These are phyloP conservation scores for Melieria picta DNA, from an alignment of 2,888 invertebrate genomes.

Conservation along the genomic window DNA sequence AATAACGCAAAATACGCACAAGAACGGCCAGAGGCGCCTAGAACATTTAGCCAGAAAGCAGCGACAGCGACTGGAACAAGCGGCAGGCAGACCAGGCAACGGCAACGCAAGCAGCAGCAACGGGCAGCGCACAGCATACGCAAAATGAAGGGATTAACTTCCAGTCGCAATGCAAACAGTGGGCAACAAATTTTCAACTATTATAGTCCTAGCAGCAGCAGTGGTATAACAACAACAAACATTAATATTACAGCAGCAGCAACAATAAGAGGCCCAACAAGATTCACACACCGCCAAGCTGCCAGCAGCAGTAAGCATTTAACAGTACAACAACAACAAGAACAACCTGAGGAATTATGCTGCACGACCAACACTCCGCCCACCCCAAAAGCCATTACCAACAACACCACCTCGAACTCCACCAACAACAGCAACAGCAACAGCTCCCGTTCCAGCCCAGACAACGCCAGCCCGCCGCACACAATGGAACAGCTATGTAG, in stretches of 20 bases:
- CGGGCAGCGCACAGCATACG: background rate
- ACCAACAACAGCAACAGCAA: constrained; percentile 19
- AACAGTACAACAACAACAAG: constrained; percentile 15
- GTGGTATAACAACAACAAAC: background rate
- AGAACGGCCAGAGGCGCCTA: background rate
- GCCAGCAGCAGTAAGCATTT: background rate
- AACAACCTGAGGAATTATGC: background rate
- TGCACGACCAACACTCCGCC: constrained; percentile 3
- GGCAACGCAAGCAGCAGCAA: constrained; percentile 18
- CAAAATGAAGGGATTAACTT: constrained; percentile 29
- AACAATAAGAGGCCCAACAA: constrained; percentile 3
- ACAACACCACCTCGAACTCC: constrained; percentile 5
- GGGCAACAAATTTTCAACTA: background rate
- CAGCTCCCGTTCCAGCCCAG: background rate
- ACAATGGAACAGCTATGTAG: background rate
- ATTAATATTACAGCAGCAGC: background rate
- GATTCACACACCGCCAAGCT: constrained; percentile 4
- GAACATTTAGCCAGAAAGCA: background rate
- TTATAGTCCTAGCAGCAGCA: background rate
- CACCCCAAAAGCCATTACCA: constrained; percentile 13
- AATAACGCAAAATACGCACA: background rate
- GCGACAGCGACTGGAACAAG: background rate
- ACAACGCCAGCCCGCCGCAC: background rate
- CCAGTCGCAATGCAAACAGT: constrained; percentile 19
- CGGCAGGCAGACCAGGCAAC: no score